Evolutionary conservation across 2,113 vertebrate species (phyloP), one percentile per base, ranked within the genome.

Genomic region (Cromileptes altivelis): DNA sequence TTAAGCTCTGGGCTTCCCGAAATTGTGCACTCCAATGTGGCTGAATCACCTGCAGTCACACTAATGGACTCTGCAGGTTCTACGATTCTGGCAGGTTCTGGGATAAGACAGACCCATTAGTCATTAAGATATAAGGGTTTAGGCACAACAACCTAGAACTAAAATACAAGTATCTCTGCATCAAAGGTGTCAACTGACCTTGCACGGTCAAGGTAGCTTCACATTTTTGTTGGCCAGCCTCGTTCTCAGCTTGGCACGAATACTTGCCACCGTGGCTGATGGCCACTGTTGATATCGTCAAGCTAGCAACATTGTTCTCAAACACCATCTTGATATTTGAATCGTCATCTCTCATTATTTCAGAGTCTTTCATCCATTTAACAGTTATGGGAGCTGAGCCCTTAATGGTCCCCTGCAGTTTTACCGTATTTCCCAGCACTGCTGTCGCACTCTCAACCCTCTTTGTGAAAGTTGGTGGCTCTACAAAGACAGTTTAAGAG

Each of bases 1-100:
- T 97, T 99, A 23, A 99, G 95, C 30, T 99, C 97, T 75, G 98
- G 97, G 85, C 97, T 99, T 94, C 98, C 98, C 73, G 97, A 89
- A 50, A 99, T 95, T 0, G 94, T 97, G 65, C 97, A 98, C 85
- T 99, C 98, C 94, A 99, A 90, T 11, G 97, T 94, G 62, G 97
- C 98, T 42, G 98, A 96, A 62, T 98, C 97, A 8, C 98, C 98
- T 56, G 97, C 96, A 3, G 98, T 99, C 93, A 99, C 98, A 85
- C 98, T 97, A 90, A 98, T 97, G 79, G 98, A 95, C 80, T 98
- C 97, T 0, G 97, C 95, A 89, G 97, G 97, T 89, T 99, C 98
- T 92, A 96, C 75, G 72, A 99, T 96, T 94, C 96, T 97, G 85
- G 98, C 98, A 50, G 98, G 98, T 94, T 99, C 98, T 99, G 95